Conservation (phyloP, 2,888 invertebrate genomes). For the Aspidapion aeneum region DNA sequence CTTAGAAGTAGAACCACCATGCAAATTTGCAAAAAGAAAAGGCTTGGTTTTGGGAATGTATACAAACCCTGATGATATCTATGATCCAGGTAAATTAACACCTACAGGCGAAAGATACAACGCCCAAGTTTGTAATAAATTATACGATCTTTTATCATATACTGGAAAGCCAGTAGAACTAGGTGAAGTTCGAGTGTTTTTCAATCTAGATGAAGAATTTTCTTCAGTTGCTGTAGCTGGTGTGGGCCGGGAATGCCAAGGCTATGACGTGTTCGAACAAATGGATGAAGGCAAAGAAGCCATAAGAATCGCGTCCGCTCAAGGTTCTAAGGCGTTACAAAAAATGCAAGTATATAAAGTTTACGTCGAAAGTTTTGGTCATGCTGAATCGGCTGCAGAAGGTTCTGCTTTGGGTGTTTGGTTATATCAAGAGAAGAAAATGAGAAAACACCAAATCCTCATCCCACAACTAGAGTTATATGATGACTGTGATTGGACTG, state of each 20-base stretch:
- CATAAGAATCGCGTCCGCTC: conserved; percentile 64
- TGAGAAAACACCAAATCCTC: conserved; percentile 38
- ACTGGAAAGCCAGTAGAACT: conserved; percentile 51
- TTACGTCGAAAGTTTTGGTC: conserved; percentile 71
- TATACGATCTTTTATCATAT: conserved; percentile 50
- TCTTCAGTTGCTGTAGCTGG: conserved; percentile 71
- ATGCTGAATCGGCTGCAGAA: conserved; percentile 77
- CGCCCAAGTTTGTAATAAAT: conserved; percentile 51
- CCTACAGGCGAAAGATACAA: conserved; percentile 58
- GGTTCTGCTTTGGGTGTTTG: conserved; percentile 67
- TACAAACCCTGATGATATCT: conserved; percentile 54
- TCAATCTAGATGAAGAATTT: conserved; percentile 60
- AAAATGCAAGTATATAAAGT: conserved; percentile 54
- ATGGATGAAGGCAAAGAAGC: conserved; percentile 71
- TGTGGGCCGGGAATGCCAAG: conserved; percentile 64
- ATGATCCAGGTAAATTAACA: conserved; percentile 57
- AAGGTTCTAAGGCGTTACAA: conserved; percentile 57
- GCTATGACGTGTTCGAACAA: conserved; percentile 65
- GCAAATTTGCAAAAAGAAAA: conserved; percentile 36
- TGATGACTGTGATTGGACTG: conserved; percentile 63
- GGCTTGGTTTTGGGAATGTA: conserved; percentile 64
- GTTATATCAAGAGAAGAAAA: conserved; percentile 67
- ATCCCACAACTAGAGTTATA: conserved; percentile 53
- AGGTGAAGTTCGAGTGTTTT: conserved; percentile 60
- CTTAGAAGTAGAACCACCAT: conserved; percentile 31